These are phyloP conservation scores for Hirtodrosophila duncani DNA, from an alignment of 2,888 invertebrate genomes.

Conservation along the genomic window DNA sequence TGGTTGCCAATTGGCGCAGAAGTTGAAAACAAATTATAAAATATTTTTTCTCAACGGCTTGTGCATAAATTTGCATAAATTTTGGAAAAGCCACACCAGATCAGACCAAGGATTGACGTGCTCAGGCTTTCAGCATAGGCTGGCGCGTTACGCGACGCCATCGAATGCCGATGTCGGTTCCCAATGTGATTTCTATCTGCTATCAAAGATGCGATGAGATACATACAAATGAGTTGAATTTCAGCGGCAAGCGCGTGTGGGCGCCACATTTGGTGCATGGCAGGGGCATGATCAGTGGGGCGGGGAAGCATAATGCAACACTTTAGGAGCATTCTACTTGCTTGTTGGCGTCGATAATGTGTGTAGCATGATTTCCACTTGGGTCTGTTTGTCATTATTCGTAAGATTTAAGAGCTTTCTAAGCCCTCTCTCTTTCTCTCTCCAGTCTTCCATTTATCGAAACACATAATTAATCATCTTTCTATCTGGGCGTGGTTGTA, in stretches of 20 bases:
- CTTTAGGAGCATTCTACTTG: constrained; percentile 20
- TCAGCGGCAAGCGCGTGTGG: constrained; percentile 46
- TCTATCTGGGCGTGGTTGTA: constrained; percentile 47
- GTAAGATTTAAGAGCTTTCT: constrained; percentile 52
- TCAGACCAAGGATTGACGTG: constrained; percentile 21
- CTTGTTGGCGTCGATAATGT: constrained; percentile 48
- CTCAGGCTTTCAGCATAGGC: constrained; percentile 62
- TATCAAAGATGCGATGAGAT: constrained; percentile 34
- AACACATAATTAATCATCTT: constrained; percentile 60
- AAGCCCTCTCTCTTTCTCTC: constrained; percentile 28
- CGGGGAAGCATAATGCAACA: constrained; percentile 22
- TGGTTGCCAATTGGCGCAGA: constrained; percentile 39
- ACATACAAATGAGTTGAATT: constrained; percentile 61
- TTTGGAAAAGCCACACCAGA: constrained; percentile 37
- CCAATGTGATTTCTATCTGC: constrained; percentile 21
- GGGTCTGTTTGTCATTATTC: constrained; percentile 36
- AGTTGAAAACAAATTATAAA: constrained; percentile 57
- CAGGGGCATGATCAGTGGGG: constrained; percentile 6
- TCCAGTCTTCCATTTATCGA: no score
- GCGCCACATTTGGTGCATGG: constrained; percentile 45
- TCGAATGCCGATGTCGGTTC: constrained; percentile 43
- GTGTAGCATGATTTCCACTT: constrained; percentile 38
- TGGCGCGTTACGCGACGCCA: constrained; percentile 63
- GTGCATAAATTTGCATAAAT: constrained; percentile 66
- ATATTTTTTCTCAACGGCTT: constrained; percentile 23